phyloP scores from a whole-genome alignment of 1,140 invertebrate genomes.

The Cydia pomonella region DNA sequence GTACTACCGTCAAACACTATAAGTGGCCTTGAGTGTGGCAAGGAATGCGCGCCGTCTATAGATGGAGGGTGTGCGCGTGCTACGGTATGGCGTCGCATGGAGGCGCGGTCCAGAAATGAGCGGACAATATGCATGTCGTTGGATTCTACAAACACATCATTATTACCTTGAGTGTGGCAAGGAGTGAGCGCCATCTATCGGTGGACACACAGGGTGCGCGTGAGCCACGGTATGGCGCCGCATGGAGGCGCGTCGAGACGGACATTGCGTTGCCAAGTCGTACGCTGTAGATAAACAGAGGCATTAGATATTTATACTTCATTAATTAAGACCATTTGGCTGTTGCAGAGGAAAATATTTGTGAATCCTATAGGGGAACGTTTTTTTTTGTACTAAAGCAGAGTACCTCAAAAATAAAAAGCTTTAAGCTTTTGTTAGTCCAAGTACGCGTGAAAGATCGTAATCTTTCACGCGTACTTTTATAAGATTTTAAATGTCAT shows the following conservation, averaged over 20 bases:
- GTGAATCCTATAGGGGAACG: too few relatives aligned
- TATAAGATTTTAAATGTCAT: too few relatives aligned
- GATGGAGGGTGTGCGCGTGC: conserved; percentile 72
- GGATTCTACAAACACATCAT: too few relatives aligned
- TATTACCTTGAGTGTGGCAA: conserved; percentile 86
- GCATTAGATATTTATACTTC: background rate
- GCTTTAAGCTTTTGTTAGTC: too few relatives aligned
- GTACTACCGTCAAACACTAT: too few relatives aligned
- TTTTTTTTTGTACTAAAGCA: too few relatives aligned
- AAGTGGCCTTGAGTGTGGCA: conserved; percentile 85
- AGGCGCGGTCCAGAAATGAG: too few relatives aligned
- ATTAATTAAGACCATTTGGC: background rate
- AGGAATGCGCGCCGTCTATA: conserved; percentile 82
- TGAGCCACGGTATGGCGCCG: conserved; percentile 87
- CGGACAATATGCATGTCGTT: too few relatives aligned
- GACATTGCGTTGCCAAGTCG: conserved; percentile 90
- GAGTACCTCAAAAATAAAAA: too few relatives aligned
- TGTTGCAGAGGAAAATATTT: background rate
- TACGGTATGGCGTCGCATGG: conserved; percentile 86
- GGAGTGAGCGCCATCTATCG: conserved; percentile 81
- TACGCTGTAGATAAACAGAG: conserved; percentile 82
- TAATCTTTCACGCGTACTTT: too few relatives aligned
- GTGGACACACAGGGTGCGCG: conserved; percentile 67
- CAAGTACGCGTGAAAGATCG: too few relatives aligned
- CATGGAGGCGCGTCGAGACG: conserved; percentile 84